Percentiles rank a stretch among this genome's conserved stretches.
Evolutionary conservation across 1,140 invertebrate species (phyloP).

Genomic region (Atopsyche davidsoni): DNA sequence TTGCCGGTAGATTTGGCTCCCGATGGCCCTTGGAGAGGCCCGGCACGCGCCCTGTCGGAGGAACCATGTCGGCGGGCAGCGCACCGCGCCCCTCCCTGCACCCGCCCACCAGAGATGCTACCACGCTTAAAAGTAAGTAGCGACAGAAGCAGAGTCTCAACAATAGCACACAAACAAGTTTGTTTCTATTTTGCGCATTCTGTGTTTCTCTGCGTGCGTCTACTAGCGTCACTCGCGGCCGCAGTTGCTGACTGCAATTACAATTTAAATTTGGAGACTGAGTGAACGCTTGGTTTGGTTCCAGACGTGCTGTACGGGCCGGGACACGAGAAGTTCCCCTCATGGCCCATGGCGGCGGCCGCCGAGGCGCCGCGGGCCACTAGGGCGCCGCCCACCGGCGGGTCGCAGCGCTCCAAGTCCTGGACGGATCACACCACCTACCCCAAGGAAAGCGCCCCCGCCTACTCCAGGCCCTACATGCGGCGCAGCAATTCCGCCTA

Average conservation of each 20-base stretch:
- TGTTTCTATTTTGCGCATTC: background rate
- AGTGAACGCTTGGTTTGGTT: background rate
- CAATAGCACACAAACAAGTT: background rate
- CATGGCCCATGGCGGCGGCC: constrained; percentile 62
- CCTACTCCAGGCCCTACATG: constrained; percentile 63
- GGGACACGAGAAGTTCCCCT: constrained; percentile 75
- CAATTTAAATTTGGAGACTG: background rate
- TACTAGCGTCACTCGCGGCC: background rate
- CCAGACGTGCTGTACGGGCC: constrained; percentile 58
- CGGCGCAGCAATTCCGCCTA: constrained; percentile 60
- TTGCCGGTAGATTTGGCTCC: constrained; percentile 8
- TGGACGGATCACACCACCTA: constrained; percentile 72
- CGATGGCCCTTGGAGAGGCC: constrained; percentile 14
- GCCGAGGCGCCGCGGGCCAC: constrained; percentile 42
- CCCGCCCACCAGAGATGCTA: constrained; percentile 57
- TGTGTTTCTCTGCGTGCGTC: background rate
- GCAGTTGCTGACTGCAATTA: background rate
- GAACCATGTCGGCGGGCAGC: constrained; percentile 23
- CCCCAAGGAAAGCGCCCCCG: constrained; percentile 60
- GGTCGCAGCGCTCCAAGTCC: constrained; percentile 60
- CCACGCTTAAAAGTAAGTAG: constrained; percentile 50
- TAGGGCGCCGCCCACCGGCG: constrained; percentile 49
- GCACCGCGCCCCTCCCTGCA: constrained; percentile 13
- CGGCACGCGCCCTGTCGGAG: constrained; percentile 5
- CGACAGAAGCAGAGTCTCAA: background rate